Base-by-base conservation (phyloP, 2,113 vertebrate species). In the Lophura nycthemera region DNA sequence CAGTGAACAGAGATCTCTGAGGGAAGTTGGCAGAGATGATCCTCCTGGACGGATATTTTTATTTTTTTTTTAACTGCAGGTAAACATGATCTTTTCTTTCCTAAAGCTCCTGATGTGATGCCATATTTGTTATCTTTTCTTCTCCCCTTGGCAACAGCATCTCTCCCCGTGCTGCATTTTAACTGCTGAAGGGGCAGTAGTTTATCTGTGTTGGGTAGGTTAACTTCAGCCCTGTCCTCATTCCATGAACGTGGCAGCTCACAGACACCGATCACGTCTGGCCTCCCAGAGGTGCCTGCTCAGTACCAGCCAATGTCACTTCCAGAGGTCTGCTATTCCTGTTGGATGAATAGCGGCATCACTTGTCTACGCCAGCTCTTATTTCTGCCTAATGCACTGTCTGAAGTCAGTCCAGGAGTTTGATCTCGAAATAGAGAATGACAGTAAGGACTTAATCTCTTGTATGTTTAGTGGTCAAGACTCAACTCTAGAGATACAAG, bases 401-500 rank as follows among this genome's bases (percentile, higher is more conserved):
- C 74, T 91, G 93, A 93, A 96, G 75, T 86, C 63, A 19, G 75
- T 60, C 93, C 96, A 95, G 92, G 65, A 92, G 42, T 24, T 66
- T 79, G 85, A 80, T 59, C 78, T 78, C 63, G 75, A 89, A 63
- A 81, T 80, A 78, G 75, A 64, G 56, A 61, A 86, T n/a, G 66
- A 72, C 78, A 78, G 88, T 0, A 1, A 88, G 88, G 59, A 85
- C 90, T 94, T 95, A 78, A 96, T 95, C 95, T 77, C 34, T 2
- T 54, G 84, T 40, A 25, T 48, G 50, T 56, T 91, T 80, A 50
- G 66, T 10, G 47, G 69, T 95, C 65, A 69, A 88, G 83, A 40
- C 45, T 84, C 83, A 21, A 75, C 74, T 96, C 89, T 76, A 25
- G 64, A 78, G 92, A 56, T 11, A 50, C 40, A 18, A 76, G 54